A percentile compares a stretch with the other conserved stretches of the same genome.
Conservation (phyloP, 1,140 invertebrate genomes). For the Atta cephalotes region DNA sequence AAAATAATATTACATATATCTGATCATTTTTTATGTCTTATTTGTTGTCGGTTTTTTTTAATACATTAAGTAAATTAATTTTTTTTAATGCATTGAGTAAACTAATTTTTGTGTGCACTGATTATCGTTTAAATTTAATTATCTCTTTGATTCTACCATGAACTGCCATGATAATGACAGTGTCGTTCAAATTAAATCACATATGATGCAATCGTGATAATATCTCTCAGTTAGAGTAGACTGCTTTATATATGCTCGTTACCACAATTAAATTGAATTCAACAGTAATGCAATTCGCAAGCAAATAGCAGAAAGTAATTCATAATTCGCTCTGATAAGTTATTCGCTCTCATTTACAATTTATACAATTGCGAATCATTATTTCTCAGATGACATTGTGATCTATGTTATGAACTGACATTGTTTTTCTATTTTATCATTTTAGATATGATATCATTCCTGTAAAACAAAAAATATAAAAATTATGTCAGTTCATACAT, state of each 20-base stretch:
- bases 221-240: background rate
- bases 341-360: conserved; percentile 32
- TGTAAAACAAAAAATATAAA: no score
- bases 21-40: background rate
- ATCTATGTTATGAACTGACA: background rate
- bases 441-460: background rate
- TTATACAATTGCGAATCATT: conserved; percentile 7
- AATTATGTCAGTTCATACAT: background rate
- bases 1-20: background rate
- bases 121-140: conserved; percentile 39
- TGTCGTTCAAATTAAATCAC: conserved; percentile 48
- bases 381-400: background rate
- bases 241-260: conserved; percentile 31
- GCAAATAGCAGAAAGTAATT: conserved; percentile 47
- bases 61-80: no score
- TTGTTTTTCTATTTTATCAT: conserved; percentile 5
- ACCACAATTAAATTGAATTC: conserved; percentile 33
- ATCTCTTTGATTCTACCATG: conserved; percentile 21
- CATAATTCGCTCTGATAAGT: conserved; percentile 19
- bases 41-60: background rate
- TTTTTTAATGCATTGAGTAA: background rate
- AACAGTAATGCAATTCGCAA: conserved; percentile 26
- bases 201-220: conserved; percentile 34
- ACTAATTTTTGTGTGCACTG: background rate
- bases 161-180: conserved; percentile 1